Base-by-base conservation (phyloP, 2,113 vertebrate species). In the Geothlypis trichas region DNA sequence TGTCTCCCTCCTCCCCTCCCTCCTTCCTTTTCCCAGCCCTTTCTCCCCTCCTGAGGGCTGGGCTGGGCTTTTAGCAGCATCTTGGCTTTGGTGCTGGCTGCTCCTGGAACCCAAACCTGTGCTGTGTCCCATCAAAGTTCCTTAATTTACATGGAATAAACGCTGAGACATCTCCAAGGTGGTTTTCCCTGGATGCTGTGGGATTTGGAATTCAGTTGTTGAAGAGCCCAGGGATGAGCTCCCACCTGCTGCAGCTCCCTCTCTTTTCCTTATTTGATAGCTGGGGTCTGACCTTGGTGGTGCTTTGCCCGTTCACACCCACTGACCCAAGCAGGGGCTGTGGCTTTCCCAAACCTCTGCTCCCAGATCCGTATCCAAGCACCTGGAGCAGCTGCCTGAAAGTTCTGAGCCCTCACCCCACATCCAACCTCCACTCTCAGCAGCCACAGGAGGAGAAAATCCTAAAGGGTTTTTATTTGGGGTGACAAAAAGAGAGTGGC, bases 121-220 rank as follows among this genome's bases (percentile, higher is more conserved):
- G 49, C 10, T 3, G 49, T 1, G 0, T 15, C 81, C 57, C 2
- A 0, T 6, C 22, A 0, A 11, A 47, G 57, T 26, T 52, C 4
- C 11, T 74, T 42, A 0, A 54, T 31, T 46, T 72, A 41, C 0
- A 0, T 0, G 19, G 52, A 21, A 23, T 13, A 35, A 83, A 31
- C 0, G 3, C 35, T 3, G 49, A 16, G 72, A 22, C 39, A 26
- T 15, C 77, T 4, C 68, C 46, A 0, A 1, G 14, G 41, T 0
- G 1, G 8, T 8, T 72, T 75, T 39, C 19, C 10, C 44, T 0
- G 13, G 21, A 0, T 71, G 66, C 47, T 71, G 47, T 13, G 68
- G 49, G 35, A 33, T 1, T 2, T 0, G 0, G 33, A 6, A 22
- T 6, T 0, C 20, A 0, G 54, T 1, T 13, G 13, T 1, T 12